Percentiles rank a stretch among this genome's conserved stretches.
Evolutionary conservation across 2,113 vertebrate genomes (phyloP).

Genomic region (Ellobius talpinus): DNA sequence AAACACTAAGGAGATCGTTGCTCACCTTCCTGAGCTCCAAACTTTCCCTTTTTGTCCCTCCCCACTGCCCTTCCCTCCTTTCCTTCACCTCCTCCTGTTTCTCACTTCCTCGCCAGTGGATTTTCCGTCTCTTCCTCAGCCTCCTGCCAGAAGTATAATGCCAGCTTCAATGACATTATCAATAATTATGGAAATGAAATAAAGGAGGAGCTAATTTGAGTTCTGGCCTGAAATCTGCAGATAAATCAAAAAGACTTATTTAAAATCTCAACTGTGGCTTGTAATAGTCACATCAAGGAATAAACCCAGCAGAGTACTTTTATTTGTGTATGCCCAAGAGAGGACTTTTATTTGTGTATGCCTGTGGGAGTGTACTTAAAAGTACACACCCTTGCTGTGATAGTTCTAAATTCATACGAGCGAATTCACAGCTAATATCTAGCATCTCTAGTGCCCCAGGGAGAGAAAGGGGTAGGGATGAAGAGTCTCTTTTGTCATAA

Average conservation of each 20-base stretch:
- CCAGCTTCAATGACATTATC: not conserved
- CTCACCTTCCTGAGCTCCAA: not conserved
- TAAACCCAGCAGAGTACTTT: not conserved
- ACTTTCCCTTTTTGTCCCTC: not conserved
- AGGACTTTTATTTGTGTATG: not conserved
- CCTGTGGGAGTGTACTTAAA: not conserved
- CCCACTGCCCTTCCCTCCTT: too few species aligned
- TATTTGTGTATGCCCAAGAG: too few species aligned
- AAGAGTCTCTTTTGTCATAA: not conserved
- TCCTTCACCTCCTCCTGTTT: not conserved
- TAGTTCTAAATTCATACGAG: slow-evolving; percentile 4
- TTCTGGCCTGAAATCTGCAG: not conserved
- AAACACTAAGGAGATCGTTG: not conserved
- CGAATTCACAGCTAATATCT: not conserved
- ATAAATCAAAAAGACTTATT: slow-evolving; percentile 32
- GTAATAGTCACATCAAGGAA: not conserved
- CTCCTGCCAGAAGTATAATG: not conserved
- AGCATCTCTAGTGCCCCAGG: not conserved
- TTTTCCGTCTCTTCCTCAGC: not conserved
- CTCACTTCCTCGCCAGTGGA: not conserved
- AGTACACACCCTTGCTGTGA: not conserved
- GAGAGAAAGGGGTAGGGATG: not conserved
- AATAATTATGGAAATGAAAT: slow-evolving; percentile 11
- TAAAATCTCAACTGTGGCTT: slow-evolving; percentile 14
- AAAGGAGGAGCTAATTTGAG: slow-evolving; percentile 6